Conservation (phyloP, 2,888 invertebrate species). For the Drosophila paracracens region DNA sequence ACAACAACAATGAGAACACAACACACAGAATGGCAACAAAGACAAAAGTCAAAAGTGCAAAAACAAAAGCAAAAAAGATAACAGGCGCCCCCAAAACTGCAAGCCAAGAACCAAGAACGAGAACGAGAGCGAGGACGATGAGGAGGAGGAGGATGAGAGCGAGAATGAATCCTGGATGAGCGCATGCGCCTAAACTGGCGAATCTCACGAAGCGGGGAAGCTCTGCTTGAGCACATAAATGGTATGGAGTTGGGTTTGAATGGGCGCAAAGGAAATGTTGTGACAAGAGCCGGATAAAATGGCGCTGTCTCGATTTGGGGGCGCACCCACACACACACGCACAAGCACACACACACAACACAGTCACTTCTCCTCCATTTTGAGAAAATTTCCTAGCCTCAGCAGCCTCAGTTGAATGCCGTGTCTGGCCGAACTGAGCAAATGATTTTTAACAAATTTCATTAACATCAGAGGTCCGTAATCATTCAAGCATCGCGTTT, state of each 20-base stretch:
- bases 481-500: constrained; percentile 84
- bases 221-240: constrained; percentile 9
- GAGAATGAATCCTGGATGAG: constrained; percentile 16
- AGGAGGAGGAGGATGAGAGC: constrained; percentile 12
- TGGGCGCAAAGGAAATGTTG: constrained; percentile 33
- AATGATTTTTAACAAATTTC: constrained; percentile 82
- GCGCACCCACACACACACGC: constrained; percentile 34
- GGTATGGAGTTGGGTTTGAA: constrained; percentile 12
- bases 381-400: constrained; percentile 76
- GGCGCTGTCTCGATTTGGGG: constrained; percentile 58
- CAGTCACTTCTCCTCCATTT: constrained; percentile 68
- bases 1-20: constrained; percentile 30
- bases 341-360: constrained; percentile 12
- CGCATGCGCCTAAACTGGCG: constrained; percentile 57
- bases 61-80: constrained; percentile 48
- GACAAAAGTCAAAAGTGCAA: constrained; percentile 77
- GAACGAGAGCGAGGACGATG: constrained; percentile 1
- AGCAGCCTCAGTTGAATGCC: constrained; percentile 29
- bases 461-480: constrained; percentile 83
- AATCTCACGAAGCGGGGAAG: constrained; percentile 66
- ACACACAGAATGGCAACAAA: constrained; percentile 61
- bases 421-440: constrained; percentile 56
- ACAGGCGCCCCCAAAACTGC: constrained; percentile 60
- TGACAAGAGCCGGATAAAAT: constrained; percentile 59
- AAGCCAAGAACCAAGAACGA: constrained; percentile 22